Evolutionary conservation across 2,113 vertebrate genomes (phyloP).

Genomic region (Crotalus horridus): DNA sequence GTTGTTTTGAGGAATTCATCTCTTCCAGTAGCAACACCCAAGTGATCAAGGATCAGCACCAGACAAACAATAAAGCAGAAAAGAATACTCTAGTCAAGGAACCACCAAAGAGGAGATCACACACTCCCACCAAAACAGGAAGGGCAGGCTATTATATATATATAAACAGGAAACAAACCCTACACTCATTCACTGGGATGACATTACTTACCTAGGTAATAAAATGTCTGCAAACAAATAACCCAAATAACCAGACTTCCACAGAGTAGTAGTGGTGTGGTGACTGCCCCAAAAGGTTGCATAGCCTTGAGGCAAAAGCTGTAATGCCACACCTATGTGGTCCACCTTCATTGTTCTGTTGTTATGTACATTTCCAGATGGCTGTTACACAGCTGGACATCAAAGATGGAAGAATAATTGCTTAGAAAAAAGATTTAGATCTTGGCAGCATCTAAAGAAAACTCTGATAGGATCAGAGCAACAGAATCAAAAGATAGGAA

Average conservation of each 20-base stretch:
- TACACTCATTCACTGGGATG: background rate
- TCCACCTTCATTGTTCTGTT: background rate
- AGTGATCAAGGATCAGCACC: background rate
- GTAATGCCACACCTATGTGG: background rate
- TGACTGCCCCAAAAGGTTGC: background rate
- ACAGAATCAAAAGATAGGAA: background rate
- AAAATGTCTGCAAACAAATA: background rate
- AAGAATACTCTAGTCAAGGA: background rate
- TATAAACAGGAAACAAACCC: background rate
- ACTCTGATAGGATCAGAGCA: background rate
- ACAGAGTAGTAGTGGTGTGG: background rate
- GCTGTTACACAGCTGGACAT: background rate
- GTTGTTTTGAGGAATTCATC: background rate
- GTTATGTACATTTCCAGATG: background rate
- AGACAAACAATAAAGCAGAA: background rate
- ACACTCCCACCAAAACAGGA: background rate
- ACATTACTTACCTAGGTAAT: background rate
- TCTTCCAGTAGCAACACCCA: background rate
- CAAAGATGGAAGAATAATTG: background rate
- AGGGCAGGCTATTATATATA: background rate
- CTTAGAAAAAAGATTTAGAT: background rate
- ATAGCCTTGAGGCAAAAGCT: background rate
- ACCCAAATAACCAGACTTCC: background rate
- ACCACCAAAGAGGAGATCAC: background rate
- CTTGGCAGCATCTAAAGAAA: background rate